phyloP scores from a whole-genome alignment of 92 coral and sea anemone genomes.

The Porites cylindrica region DNA sequence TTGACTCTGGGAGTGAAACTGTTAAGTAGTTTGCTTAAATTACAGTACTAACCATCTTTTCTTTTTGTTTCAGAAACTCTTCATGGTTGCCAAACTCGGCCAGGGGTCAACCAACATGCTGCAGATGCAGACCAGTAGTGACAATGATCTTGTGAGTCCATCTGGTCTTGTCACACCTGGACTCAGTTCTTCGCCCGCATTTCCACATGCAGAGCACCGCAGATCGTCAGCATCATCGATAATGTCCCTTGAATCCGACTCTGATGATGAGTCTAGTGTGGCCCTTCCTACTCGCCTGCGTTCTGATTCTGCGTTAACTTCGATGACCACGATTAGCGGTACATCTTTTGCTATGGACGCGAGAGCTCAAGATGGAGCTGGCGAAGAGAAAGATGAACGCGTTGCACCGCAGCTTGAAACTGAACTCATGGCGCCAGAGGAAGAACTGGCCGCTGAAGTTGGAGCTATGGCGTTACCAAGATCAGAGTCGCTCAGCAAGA shows the following conservation, averaged over 20 bases:
- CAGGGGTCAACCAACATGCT: conserved; percentile 62
- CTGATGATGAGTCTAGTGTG: conserved; percentile 73
- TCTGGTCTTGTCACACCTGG: conserved; percentile 49
- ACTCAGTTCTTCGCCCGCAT: conserved; percentile 8
- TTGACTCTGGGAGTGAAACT: too few relatives aligned
- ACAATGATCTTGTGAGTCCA: conserved; percentile 76
- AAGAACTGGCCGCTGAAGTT: conserved; percentile 1
- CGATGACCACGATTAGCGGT: conserved; percentile 42
- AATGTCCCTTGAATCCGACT: conserved; percentile 81
- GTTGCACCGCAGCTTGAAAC: conserved; percentile 29
- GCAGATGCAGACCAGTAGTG: conserved; percentile 43
- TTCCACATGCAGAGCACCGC: conserved; percentile 18
- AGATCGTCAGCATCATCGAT: conserved; percentile 65
- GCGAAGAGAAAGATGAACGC: conserved; percentile 36
- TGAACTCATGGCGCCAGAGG: conserved; percentile 23
- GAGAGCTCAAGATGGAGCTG: conserved; percentile 14
- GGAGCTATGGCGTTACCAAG: conserved; percentile 60
- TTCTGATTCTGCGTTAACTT: conserved; percentile 64
- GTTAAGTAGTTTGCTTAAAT: not conserved
- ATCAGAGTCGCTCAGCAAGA: conserved; percentile 69
- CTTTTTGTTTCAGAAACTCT: conserved; percentile 64
- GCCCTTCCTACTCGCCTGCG: conserved; percentile 57
- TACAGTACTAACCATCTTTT: not conserved
- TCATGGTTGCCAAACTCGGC: conserved; percentile 75
- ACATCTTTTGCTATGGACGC: conserved; percentile 26